phyloP scores from a whole-genome alignment of 1,140 invertebrate genomes.

The Leguminivora glycinivorella region DNA sequence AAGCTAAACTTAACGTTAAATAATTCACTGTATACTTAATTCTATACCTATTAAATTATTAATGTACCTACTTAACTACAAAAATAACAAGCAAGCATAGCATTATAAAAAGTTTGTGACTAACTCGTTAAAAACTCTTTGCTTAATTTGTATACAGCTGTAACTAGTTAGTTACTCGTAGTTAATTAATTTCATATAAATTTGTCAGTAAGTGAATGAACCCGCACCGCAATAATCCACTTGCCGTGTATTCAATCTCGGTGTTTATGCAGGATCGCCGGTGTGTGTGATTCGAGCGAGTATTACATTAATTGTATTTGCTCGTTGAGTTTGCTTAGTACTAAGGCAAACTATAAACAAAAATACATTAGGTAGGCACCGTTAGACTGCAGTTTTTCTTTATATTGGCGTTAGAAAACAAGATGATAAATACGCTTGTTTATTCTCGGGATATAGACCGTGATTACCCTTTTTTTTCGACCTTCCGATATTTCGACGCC shows the following conservation, averaged over 20 bases:
- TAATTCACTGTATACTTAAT: no score
- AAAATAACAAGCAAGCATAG: neutral
- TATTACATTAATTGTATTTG: slow-evolving; percentile 23
- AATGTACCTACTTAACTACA: neutral
- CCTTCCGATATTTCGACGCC: no score
- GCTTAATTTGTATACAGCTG: neutral
- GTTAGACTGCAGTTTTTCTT: neutral
- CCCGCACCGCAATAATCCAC: neutral
- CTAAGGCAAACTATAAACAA: neutral
- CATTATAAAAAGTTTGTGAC: neutral
- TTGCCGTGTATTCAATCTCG: slow-evolving; percentile 11
- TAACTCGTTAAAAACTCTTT: neutral
- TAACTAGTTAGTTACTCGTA: neutral
- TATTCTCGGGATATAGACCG: no score
- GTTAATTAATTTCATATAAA: slow-evolving; percentile 4
- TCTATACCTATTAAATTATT: no score
- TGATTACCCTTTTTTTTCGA: no score
- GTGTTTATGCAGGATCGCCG: slow-evolving; percentile 11
- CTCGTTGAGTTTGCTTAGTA: neutral
- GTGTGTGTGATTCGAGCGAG: neutral
- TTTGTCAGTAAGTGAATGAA: neutral
- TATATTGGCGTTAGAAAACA: no score
- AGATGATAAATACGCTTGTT: neutral
- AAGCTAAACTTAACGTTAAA: no score
- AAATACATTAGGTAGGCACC: neutral